Evolutionary conservation across 2,888 invertebrate genomes (phyloP), one percentile per base, ranked within the genome.

Genomic region (Drosophila macrospina): DNA sequence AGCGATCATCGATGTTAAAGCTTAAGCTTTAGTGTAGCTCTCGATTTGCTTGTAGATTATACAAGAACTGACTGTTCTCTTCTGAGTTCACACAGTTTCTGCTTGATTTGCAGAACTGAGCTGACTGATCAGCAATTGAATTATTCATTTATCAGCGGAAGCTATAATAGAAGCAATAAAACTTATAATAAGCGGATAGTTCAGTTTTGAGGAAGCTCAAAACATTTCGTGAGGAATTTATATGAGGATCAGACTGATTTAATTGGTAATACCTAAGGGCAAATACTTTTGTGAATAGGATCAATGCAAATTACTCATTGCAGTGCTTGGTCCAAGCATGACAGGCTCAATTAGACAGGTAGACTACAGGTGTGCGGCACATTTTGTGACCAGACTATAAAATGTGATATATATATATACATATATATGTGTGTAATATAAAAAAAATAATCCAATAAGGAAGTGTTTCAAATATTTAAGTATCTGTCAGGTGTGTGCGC

Each of bases 1-100:
- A 73, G 28, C 44, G 78, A 78, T 78, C 78, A 56, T 44, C 44
- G 6, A 28, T 16, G 24, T 28, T 36, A 30, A 37, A 15, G 36
- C 32, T 48, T 28, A 45, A 42, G 48, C 54, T 42, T 32, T 26
- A 16, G 37, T 42, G 30, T 20, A 8, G 16, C 26, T 34, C 37
- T 41, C 42, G 47, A 41, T 51, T 54, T 42, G 30, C 28, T 36
- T 37, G 26, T 34, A 56, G 72, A 62, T 65, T 51, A 32, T 15
- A 37, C 26, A 28, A 30, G 26, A 42, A 39, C 11, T 44, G 52
- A 61, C 39, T 41, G 41, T 39, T 48, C 24, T 28, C 13, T 10
- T 16, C 11, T 39, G 8, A 39, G 28, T n/a, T 37, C 39, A 32
- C 47, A 47, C 20, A 30, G 57, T 48, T 48, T 56, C 6, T 6